Base-by-base conservation (phyloP, 2,113 vertebrate species). In the Lanius ludovicianus region DNA sequence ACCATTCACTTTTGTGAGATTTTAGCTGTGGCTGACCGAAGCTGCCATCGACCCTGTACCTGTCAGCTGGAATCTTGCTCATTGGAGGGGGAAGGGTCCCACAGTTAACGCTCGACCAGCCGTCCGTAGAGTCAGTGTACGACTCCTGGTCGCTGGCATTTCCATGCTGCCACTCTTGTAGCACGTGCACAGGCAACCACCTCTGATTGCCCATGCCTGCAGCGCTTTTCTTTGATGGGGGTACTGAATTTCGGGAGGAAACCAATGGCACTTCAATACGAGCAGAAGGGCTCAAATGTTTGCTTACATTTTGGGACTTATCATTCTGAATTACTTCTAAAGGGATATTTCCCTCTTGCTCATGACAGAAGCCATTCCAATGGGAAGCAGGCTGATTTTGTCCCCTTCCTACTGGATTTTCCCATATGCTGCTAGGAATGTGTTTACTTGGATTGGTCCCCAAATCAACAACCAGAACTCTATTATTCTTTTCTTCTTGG, bases 41-140 rank as follows among this genome's bases (percentile, higher is more conserved):
- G 95, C 91, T 98, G 89, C 99, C 98, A 12, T 99, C 98, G 0
- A 99, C 98, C 68, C 99, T 96, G 96, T 99, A 99, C 75, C 99
- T 98, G 97, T 99, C 99, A 1, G 99, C 99, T 0, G 99, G 99
- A 68, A 99, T 99, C 97, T 99, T 99, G 91, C 39, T 99, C 99
- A 99, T 99, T 46, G 99, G 99, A 0, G 99, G 99, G 9, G 99
- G 99, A 84, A 99, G 98, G 7, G 99, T 99, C 87, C 99, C 98
- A 53, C 99, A 99, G 97, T 99, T 99, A 9, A 99, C 97, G 7
- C 99, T 99, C 5, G 99, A 99, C 99, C 99, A 99, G 44, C 99
- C 99, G 0, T 99, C 99, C 0, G 99, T 99, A 59, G 99, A 99
- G 95, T 99, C 99, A 0, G 99, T 99, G 87, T 99, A 99, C 0